Evolutionary conservation across 2,888 invertebrate genomes (phyloP).

Genomic region (Pseudococcus longispinus): DNA sequence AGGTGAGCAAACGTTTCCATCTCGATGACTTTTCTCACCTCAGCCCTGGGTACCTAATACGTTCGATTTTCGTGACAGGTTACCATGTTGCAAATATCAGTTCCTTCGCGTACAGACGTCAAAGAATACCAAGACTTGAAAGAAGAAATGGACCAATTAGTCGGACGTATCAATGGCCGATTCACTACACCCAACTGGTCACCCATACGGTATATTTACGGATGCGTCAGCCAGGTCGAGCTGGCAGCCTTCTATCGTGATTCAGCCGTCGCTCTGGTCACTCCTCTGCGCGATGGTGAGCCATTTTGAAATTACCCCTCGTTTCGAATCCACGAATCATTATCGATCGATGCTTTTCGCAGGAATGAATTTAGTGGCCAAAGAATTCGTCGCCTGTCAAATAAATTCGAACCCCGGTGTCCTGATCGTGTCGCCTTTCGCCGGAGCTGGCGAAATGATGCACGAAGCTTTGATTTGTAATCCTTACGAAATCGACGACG

Average conservation of each 20-base stretch:
- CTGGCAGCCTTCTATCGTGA: constrained; percentile 64
- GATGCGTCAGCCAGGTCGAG: constrained; percentile 63
- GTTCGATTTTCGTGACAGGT: constrained; percentile 58
- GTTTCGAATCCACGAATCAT: not conserved
- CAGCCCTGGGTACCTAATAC: not conserved
- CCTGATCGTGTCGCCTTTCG: constrained; percentile 86
- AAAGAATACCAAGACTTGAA: constrained; percentile 64
- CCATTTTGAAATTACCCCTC: not conserved
- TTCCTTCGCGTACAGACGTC: constrained; percentile 64
- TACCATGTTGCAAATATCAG: constrained; percentile 63
- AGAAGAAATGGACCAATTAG: constrained; percentile 64
- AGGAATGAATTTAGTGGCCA: constrained; percentile 63
- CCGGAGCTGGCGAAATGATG: constrained; percentile 93
- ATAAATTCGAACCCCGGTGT: constrained; percentile 86
- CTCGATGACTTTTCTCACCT: not conserved
- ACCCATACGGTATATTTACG: constrained; percentile 64
- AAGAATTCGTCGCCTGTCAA: constrained; percentile 65
- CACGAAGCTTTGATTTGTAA: constrained; percentile 89
- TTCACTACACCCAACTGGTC: constrained; percentile 64
- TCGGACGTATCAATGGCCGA: constrained; percentile 64
- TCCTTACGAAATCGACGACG: constrained; percentile 86
- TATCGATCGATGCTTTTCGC: not conserved
- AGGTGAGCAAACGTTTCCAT: constrained; percentile 55
- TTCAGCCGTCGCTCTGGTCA: constrained; percentile 64
- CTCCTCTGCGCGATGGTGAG: constrained; percentile 64